Percentiles rank a stretch among this genome's conserved stretches.
These are phyloP conservation scores for Lycodopsis pacificus DNA, from an alignment of 2,797 vertebrate genomes.

Conservation along the genomic window DNA sequence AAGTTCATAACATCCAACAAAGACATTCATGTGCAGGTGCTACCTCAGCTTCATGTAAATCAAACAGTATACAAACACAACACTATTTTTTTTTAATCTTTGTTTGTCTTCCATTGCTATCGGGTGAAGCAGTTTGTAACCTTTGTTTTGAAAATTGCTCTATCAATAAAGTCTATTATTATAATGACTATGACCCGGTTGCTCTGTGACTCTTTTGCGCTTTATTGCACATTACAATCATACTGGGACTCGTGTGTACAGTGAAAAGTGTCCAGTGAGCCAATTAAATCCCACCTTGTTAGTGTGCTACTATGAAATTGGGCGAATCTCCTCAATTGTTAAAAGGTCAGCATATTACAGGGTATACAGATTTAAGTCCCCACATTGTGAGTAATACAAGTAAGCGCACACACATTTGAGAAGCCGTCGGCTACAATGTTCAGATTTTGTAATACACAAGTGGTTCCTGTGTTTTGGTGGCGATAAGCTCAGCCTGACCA, in stretches of 20 bases:
- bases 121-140: background rate
- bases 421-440: constrained; percentile 40
- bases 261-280: background rate
- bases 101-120: too few species aligned
- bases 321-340: background rate
- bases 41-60: background rate
- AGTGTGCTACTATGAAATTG: background rate
- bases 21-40: background rate
- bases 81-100: background rate
- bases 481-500: constrained; percentile 50
- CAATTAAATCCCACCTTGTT: background rate
- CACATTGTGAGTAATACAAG: constrained; percentile 15
- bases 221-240: background rate
- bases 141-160: too few species aligned
- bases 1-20: background rate
- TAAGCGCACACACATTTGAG: background rate
- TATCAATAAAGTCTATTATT: too few species aligned
- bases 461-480: constrained; percentile 49
- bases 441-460: constrained; percentile 40
- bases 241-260: background rate
- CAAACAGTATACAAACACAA: background rate
- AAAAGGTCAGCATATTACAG: background rate
- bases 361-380: constrained; percentile 26
- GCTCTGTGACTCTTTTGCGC: background rate
- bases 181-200: background rate